Base-by-base conservation (phyloP, 2,888 invertebrate species). In the Microchrysa polita region DNA sequence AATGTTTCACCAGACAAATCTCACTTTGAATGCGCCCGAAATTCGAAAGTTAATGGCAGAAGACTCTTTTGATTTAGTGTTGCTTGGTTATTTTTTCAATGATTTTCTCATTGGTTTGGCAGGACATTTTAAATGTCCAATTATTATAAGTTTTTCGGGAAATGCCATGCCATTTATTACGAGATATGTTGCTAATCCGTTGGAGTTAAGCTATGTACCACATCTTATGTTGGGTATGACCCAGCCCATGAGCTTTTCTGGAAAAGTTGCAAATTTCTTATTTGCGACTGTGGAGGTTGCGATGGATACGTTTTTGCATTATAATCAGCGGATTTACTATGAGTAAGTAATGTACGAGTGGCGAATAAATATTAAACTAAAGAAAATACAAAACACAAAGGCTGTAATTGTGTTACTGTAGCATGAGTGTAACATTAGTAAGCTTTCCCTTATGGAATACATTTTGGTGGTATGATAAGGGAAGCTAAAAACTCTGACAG, bases 51-150 rank as follows among this genome's bases (percentile, higher is more conserved):
- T 72, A 23, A 73, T 73, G 73, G 34, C 16, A 0, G 69, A 74
- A 40, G 74, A 74, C 14, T 52, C 67, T 14, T 75, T 75, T 55
- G 75, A 75, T 61, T 72, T 75, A n/a, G 60, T 75, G 1, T n/a
- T 75, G 5, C 23, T 74, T 10, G 75, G 72, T 5, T 67, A 63
- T 18, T 72, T 74, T 27, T 60, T 74, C 52, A 74, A 72, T 67
- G 67, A 74, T 34, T 72, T 61, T 34, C 23, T 34, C 1, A 40
- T 75, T 1, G 77, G 77, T 1, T 16, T 76, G 14, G 76, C 76
- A 7, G 75, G 63, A 16, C 77, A 76, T 48, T 77, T 76, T 53
- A 73, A 76, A n/a, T 75, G 74, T 44, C 77, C 77, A 42, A 27
- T 73, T n/a, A 72, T 75, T 48, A 27, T 77, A 0, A 72, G 20